phyloP scores from a whole-genome alignment of 2,797 vertebrate species.

The Crax fasciolata region DNA sequence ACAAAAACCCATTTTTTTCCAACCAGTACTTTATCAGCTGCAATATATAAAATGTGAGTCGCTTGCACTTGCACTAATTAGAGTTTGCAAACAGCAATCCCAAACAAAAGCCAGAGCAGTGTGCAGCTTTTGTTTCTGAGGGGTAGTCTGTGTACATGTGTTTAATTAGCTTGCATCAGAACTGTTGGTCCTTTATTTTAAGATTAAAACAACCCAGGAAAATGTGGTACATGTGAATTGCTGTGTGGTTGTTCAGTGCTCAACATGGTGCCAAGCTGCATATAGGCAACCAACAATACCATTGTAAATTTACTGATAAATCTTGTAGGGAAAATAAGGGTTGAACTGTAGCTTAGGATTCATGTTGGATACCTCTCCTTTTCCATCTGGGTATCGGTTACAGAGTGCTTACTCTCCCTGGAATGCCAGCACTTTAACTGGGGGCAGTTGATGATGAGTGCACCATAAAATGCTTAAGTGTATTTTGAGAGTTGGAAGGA shows the following conservation, averaged over 20 bases:
- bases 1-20: neutral
- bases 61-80: neutral
- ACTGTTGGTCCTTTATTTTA: neutral
- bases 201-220: constrained; percentile 15
- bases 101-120: neutral
- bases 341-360: neutral
- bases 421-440: neutral
- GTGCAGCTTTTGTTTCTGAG: constrained; percentile 32
- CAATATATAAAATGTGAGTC: neutral
- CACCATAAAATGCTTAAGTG: constrained; percentile 12
- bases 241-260: neutral
- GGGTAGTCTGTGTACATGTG: neutral
- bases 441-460: neutral
- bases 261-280: neutral
- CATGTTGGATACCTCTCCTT: neutral
- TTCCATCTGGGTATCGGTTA: neutral
- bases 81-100: neutral
- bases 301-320: neutral
- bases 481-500: constrained; percentile 47
- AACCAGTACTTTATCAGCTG: neutral
- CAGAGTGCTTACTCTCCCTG: neutral
- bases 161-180: constrained; percentile 44
- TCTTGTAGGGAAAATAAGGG: neutral
- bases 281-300: neutral
- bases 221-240: neutral